Evolutionary conservation across 2,888 invertebrate species (phyloP), one percentile per base, ranked within the genome.

Genomic region (Himalopsyche tibetana): DNA sequence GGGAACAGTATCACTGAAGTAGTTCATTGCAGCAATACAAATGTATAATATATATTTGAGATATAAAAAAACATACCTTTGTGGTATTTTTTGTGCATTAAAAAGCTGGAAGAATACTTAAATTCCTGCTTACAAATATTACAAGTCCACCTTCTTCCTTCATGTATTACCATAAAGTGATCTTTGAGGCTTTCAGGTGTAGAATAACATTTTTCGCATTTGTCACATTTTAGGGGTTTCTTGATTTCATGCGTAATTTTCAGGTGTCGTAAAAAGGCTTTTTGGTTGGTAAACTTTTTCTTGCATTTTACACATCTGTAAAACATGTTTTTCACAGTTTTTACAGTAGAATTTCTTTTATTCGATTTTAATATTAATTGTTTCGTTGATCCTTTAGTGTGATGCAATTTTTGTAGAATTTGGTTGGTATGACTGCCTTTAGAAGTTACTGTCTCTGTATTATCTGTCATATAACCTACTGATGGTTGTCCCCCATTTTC

Each of bases 1-100:
- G 28, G 28, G 28, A 28, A 28, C 2, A 28, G 28, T 28, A 28
- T 28, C 5, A 5, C 8, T 42, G 42, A 3, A 42, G 42, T 42
- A 42, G 8, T 42, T 42, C 42, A 42, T 42, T 42, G 42, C 3
- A 42, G 3, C 42, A 42, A 42, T 6, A 42, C 8, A 28, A 5
- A 6, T 42, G 42, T 6, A 5, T n/a, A n/a, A n/a, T 42, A 51
- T 51, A 51, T 51, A 3, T 51, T 51, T 4, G 15, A 51, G 2
- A 51, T 8, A 63, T 2, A 8, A 63, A 11, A 63, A 3, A 8
- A 11, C n/a, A 19, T 63, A 63, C 63, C 63, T 63, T 19, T 63
- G 63, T 63, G 63, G 63, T 63, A 63, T 28, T 63, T 63, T 63
- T 63, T 63, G 63, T 63, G 63, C 63, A 28, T 63, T 28, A 63